Evolutionary conservation across 2,113 vertebrate genomes (phyloP), one percentile per base, ranked within the genome.

Genomic region (Tupaia tana): DNA sequence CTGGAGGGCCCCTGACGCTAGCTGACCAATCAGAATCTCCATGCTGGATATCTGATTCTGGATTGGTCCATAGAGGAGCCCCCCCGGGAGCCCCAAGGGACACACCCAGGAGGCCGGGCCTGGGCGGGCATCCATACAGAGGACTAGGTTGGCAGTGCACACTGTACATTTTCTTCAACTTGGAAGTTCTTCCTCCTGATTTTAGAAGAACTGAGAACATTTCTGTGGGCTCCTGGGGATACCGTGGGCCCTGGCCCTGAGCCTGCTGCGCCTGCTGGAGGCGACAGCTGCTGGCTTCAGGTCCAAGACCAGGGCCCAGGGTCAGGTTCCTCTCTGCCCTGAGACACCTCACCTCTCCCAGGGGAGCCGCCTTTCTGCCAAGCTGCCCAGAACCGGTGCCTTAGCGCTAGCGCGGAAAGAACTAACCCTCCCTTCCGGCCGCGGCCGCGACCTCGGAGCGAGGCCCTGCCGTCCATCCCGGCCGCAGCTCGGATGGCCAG

Each of bases 271-370:
- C 58, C 25, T 66, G 9, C 0, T 0, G 34, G 81, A 58, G 52
- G 34, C 0, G 0, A 58, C 0, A 0, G 13, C 67, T 54, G 9
- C 15, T 20, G 20, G 54, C 3, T 58, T 54, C 3, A 0, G 0
- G 1, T 34, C 63, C 61, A 2, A 13, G 3, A 0, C 22, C 0
- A 1, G n/a, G 9, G 19, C 1, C 3, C 2, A 27, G 3, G 63
- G 56, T 7, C 16, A 1, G 4, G 43, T 34, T 16, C 22, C 52
- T 0, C 0, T 13, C 20, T 5, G n/a, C 7, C 20, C 54, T 2
- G 67, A 61, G 87, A 54, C 0, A 12, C 7, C 12, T 7, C 9
- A 0, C 7, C 25, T 56, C 56, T 63, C 12, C 63, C 2, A 0
- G 3, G 2, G 6, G 0, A 3, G 7, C 2, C 29, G 31, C 34